phyloP scores from a whole-genome alignment of 2,797 vertebrate species.

The Decapterus maruadsi region DNA sequence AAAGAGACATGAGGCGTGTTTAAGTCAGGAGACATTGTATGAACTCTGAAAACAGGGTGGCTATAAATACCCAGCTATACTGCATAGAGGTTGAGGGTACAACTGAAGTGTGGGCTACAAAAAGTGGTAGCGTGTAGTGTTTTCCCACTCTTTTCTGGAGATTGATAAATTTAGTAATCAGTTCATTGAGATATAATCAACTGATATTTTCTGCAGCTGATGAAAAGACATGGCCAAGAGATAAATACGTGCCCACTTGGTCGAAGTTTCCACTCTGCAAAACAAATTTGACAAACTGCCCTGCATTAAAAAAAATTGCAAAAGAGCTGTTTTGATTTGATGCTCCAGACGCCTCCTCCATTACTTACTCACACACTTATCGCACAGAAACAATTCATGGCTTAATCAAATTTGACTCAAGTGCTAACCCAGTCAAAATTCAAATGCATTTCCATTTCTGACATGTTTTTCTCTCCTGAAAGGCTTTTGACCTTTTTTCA shows the following conservation, averaged over 20 bases:
- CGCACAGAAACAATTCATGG: slow-evolving; percentile 26
- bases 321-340: slow-evolving; percentile 25
- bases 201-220: background rate
- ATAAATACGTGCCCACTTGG: background rate
- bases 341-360: background rate
- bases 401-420: slow-evolving; percentile 37
- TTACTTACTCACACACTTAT: background rate
- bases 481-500: slow-evolving; percentile 49
- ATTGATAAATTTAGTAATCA: background rate
- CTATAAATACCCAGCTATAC: slow-evolving; percentile 60
- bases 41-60: slow-evolving; percentile 28
- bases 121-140: background rate
- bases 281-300: slow-evolving; percentile 3
- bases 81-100: slow-evolving; percentile 26
- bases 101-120: background rate
- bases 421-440: slow-evolving; percentile 33
- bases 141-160: background rate
- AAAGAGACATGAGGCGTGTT: slow-evolving; percentile 71
- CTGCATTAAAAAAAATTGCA: background rate
- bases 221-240: background rate
- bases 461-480: slow-evolving; percentile 19
- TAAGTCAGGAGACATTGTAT: slow-evolving; percentile 44
- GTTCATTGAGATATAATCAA: background rate
- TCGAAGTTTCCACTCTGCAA: background rate
- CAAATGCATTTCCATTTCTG: slow-evolving; percentile 24